phyloP scores from a whole-genome alignment of 2,113 vertebrate genomes.

The Numenius arquata region DNA sequence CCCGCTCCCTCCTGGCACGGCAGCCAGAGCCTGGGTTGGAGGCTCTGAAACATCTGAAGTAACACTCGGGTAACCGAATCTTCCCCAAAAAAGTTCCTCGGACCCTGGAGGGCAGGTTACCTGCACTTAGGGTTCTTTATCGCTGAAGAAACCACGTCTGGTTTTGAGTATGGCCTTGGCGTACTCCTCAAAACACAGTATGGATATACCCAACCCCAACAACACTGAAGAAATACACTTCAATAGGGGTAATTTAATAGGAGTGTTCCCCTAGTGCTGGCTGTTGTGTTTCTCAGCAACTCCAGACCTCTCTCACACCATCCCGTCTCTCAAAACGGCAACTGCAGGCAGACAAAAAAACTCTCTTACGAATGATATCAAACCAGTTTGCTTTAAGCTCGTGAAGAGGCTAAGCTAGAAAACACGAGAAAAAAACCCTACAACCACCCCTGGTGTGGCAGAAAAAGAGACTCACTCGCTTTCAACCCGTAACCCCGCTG shows the following conservation, averaged over 20 bases:
- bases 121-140: background rate
- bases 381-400: background rate
- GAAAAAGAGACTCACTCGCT: background rate
- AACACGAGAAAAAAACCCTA: background rate
- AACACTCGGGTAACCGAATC: background rate
- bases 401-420: background rate
- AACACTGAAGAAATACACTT: background rate
- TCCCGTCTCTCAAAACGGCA: background rate
- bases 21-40: background rate
- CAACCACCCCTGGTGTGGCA: background rate
- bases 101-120: background rate
- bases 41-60: background rate
- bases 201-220: background rate
- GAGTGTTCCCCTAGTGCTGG: background rate
- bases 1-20: accelerated
- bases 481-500: background rate
- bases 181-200: background rate
- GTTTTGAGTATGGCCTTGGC: background rate
- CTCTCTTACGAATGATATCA: background rate
- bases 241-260: background rate
- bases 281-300: background rate
- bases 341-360: background rate
- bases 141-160: background rate
- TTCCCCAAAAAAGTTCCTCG: background rate
- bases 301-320: background rate